These are phyloP conservation scores for Acropora tenuis DNA, from an alignment of 64 coral and sea anemone species.

Conservation along the genomic window DNA sequence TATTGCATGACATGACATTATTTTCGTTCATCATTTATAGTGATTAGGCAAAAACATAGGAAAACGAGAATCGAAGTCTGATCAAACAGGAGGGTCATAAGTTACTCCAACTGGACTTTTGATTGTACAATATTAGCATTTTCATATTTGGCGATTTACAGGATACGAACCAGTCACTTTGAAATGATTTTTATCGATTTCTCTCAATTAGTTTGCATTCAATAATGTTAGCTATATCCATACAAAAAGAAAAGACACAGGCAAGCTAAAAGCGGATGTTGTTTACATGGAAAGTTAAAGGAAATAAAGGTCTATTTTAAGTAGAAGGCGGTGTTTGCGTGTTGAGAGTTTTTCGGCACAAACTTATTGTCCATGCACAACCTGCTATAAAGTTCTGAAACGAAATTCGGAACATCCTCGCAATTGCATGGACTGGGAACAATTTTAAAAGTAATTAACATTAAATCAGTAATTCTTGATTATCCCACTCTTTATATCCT, in stretches of 20 bases:
- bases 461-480: no score
- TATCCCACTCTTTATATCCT: no score
- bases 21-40: no score
- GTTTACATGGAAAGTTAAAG: background rate
- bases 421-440: no score
- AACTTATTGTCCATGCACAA: background rate
- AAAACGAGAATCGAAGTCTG: background rate
- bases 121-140: background rate
- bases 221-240: background rate
- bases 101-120: background rate
- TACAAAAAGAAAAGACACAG: background rate
- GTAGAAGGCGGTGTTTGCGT: conserved; percentile 11
- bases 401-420: no score
- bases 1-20: no score
- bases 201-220: background rate
- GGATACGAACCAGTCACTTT: no score
- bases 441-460: no score
- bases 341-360: background rate
- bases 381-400: no score
- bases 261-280: background rate
- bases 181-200: background rate
- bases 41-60: no score
- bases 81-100: background rate
- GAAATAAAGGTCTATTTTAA: conserved; percentile 47
- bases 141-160: background rate